A percentile compares a stretch with the other conserved stretches of the same genome.
These are phyloP conservation scores for Tenthredo scrophulariae DNA, from an alignment of 2,888 invertebrate species.

Conservation along the genomic window DNA sequence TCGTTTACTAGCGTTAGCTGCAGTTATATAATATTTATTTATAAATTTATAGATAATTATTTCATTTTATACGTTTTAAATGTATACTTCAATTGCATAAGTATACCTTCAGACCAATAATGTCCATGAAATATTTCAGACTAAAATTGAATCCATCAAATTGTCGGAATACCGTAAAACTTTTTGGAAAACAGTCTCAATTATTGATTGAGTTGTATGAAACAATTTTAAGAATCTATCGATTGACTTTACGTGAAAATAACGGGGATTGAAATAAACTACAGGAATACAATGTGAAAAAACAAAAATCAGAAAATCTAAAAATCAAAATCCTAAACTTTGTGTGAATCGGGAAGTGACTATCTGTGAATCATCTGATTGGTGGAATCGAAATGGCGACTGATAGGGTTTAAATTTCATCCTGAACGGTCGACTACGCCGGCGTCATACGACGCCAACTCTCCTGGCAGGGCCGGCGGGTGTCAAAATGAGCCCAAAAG, in stretches of 20 bases:
- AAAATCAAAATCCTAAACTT: background rate
- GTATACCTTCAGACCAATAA: conserved; percentile 7
- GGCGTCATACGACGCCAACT: conserved; percentile 70
- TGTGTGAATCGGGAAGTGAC: background rate
- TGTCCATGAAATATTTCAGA: conserved; percentile 34
- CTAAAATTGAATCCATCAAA: background rate
- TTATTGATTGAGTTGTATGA: background rate
- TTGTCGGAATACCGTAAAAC: background rate
- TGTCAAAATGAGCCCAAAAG: conserved; percentile 72
- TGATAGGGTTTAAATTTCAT: conserved; percentile 55
- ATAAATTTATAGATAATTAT: conserved; percentile 15
- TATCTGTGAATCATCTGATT: background rate
- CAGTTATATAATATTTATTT: background rate
- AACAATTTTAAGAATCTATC: background rate
- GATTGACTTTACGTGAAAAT: background rate
- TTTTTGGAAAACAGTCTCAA: background rate
- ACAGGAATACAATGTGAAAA: background rate
- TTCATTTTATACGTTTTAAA: background rate
- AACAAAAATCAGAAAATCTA: background rate
- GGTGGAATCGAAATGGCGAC: conserved; percentile 16
- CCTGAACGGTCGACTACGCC: conserved; percentile 69
- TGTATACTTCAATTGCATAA: background rate
- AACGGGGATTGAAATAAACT: background rate
- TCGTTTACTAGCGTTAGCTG: background rate
- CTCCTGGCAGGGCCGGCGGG: conserved; percentile 29